Conservation (phyloP, 1,140 invertebrate genomes). For the Ceratina calcarata region DNA sequence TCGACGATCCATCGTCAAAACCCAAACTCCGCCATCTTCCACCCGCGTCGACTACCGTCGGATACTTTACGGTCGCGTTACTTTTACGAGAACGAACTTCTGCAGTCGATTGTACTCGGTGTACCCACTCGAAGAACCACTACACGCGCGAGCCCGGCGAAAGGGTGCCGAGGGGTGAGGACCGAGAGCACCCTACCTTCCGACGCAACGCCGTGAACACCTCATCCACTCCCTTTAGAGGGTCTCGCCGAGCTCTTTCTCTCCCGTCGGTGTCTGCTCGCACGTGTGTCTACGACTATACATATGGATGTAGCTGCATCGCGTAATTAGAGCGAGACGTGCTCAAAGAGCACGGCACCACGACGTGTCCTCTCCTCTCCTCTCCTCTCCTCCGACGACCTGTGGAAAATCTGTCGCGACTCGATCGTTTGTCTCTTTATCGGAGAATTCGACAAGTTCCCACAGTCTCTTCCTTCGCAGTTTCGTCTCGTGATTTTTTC, state of each 20-base stretch:
- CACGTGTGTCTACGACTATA: background rate
- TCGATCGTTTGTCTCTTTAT: slow-evolving; percentile 46
- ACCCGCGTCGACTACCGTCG: background rate
- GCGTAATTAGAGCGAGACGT: slow-evolving; percentile 70
- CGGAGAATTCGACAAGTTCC: slow-evolving; percentile 24
- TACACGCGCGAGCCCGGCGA: background rate
- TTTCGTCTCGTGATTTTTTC: no score
- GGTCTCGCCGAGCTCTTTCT: slow-evolving; percentile 37
- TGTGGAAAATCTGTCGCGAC: slow-evolving; percentile 53
- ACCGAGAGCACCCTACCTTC: slow-evolving; percentile 1
- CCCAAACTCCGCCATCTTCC: background rate
- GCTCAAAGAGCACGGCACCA: slow-evolving; percentile 58
- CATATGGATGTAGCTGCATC: slow-evolving; percentile 49
- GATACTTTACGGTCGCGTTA: slow-evolving; percentile 33
- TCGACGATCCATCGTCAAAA: background rate
- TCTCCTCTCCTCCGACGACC: slow-evolving; percentile 9
- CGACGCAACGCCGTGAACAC: slow-evolving; percentile 53
- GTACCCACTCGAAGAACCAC: slow-evolving; percentile 35
- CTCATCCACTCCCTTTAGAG: slow-evolving; percentile 32
- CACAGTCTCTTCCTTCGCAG: background rate
- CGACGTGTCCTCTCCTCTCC: background rate
- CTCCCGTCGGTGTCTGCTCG: slow-evolving; percentile 30
- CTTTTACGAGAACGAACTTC: slow-evolving; percentile 40
- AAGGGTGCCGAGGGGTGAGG: background rate
- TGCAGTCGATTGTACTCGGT: slow-evolving; percentile 51